A percentile compares a stretch with the other conserved stretches of the same genome.
Evolutionary conservation across 2,113 vertebrate genomes (phyloP).

Genomic region (Trogon melanurus): DNA sequence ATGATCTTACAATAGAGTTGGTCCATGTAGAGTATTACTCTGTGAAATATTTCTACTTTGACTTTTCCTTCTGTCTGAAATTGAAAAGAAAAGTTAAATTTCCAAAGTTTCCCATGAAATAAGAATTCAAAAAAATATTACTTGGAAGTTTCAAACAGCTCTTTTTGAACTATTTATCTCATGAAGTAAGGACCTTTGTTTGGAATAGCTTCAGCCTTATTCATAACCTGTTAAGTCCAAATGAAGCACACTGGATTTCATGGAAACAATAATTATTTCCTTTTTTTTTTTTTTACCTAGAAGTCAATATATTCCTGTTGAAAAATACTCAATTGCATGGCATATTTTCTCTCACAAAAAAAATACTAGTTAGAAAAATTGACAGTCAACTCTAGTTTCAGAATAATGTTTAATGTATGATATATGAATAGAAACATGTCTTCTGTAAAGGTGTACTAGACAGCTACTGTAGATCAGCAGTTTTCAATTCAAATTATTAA

Average conservation of each 20-base stretch:
- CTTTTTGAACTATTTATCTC: background rate
- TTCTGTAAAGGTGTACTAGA: background rate
- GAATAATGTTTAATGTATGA: background rate
- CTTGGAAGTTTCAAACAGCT: background rate
- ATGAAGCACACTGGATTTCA: background rate
- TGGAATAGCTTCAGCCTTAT: background rate
- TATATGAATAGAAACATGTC: background rate
- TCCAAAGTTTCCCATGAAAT: background rate
- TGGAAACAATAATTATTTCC: background rate
- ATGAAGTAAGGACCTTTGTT: background rate
- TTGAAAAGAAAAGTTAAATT: background rate
- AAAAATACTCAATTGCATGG: background rate
- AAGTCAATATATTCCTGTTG: background rate
- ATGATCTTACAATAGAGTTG: background rate
- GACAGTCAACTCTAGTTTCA: background rate
- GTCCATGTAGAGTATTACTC: background rate
- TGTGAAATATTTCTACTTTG: background rate
- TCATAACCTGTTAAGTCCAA: background rate
- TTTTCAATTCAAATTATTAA: slow-evolving; percentile 76
- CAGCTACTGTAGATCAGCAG: slow-evolving; percentile 76
- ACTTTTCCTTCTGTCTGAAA: background rate
- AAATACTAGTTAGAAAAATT: background rate
- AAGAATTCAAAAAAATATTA: background rate
- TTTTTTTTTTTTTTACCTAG: background rate
- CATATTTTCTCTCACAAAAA: background rate